Evolutionary conservation across 2,797 vertebrate species (phyloP).

Genomic region (Sciurus vulgaris): DNA sequence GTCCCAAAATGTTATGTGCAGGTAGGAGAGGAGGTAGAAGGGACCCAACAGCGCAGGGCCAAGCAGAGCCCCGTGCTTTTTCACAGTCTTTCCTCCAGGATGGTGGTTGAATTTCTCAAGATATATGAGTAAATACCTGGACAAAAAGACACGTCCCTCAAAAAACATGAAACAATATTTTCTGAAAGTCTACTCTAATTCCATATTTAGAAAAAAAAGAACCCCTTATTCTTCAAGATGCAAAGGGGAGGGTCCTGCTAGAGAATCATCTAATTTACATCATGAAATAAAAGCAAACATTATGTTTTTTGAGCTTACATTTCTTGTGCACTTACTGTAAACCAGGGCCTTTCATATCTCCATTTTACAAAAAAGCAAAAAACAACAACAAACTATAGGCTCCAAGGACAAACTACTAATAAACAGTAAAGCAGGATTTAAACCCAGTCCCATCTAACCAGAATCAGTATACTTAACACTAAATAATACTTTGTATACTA

Average conservation of each 20-base stretch:
- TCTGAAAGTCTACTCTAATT: slow-evolving; percentile 36
- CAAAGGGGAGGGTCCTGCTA: background rate
- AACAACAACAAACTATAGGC: background rate
- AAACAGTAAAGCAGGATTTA: background rate
- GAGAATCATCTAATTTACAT: background rate
- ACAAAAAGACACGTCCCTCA: background rate
- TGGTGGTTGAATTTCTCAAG: background rate
- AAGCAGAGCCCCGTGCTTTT: background rate
- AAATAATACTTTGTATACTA: background rate
- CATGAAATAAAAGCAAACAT: background rate
- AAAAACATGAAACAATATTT: slow-evolving; percentile 33
- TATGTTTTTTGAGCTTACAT: background rate
- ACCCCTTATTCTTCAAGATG: background rate
- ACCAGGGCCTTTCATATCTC: background rate
- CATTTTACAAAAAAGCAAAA: slow-evolving; percentile 11
- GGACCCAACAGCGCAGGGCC: no score
- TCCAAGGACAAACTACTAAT: background rate
- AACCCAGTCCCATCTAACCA: background rate
- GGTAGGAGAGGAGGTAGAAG: background rate
- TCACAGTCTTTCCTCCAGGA: background rate
- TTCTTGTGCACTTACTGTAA: background rate
- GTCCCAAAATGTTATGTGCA: background rate
- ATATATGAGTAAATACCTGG: background rate
- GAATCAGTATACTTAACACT: background rate
- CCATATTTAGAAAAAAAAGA: background rate